Conservation (phyloP, 2,888 invertebrate species). For the Orthosia gracilis region DNA sequence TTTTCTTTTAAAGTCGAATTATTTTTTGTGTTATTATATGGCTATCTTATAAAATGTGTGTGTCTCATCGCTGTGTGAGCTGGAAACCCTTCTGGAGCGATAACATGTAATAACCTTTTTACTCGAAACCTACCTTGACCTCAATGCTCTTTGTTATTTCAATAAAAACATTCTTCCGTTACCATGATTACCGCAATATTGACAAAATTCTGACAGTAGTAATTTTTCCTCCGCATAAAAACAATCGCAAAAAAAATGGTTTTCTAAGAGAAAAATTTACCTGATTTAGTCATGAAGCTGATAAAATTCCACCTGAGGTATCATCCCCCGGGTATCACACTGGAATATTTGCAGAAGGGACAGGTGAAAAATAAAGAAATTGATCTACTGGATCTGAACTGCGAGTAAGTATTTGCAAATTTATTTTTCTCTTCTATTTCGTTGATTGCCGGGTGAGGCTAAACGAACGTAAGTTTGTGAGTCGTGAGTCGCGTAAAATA, state of each 20-base stretch:
- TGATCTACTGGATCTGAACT: slow-evolving; percentile 92
- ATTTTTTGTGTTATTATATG: too few relatives aligned
- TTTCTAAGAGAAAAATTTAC: slow-evolving; percentile 29
- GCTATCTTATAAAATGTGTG: too few relatives aligned
- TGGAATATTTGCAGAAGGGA: slow-evolving; percentile 92
- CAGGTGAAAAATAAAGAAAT: slow-evolving; percentile 92
- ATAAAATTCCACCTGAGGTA: slow-evolving; percentile 93
- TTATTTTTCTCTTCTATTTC: not conserved
- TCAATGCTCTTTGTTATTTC: slow-evolving; percentile 40
- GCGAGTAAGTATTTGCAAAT: slow-evolving; percentile 86
- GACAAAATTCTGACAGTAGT: slow-evolving; percentile 79
- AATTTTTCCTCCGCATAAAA: slow-evolving; percentile 65
- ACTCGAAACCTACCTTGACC: slow-evolving; percentile 30
- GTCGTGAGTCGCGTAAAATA: too few relatives aligned
- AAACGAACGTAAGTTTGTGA: too few relatives aligned
- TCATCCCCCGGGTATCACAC: slow-evolving; percentile 93
- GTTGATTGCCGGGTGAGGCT: not conserved
- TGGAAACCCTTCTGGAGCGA: not conserved
- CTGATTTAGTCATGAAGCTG: slow-evolving; percentile 91
- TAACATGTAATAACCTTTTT: not conserved
- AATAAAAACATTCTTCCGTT: slow-evolving; percentile 61
- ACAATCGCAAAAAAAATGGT: slow-evolving; percentile 65
- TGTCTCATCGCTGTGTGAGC: too few relatives aligned
- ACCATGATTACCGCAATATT: slow-evolving; percentile 81
- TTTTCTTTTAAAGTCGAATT: too few relatives aligned